These are phyloP conservation scores for Congeria kusceri DNA, from an alignment of 2,888 invertebrate genomes.

Conservation along the genomic window DNA sequence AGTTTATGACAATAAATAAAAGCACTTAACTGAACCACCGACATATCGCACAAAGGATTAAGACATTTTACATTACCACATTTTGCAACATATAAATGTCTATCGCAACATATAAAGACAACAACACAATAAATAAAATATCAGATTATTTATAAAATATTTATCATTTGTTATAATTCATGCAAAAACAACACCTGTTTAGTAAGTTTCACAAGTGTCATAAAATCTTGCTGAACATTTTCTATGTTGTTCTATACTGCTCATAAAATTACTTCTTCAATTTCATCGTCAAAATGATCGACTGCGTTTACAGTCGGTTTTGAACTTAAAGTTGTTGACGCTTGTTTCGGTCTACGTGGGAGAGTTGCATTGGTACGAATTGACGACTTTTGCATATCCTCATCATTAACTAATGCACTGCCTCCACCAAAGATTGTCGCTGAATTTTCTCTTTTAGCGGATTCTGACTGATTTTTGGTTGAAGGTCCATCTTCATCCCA, in stretches of 20 bases:
- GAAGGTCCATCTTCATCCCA: slow-evolving; percentile 71
- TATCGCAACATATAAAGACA: too few species aligned
- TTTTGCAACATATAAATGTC: too few species aligned
- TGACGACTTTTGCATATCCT: slow-evolving; percentile 60
- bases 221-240: not conserved
- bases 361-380: slow-evolving; percentile 56
- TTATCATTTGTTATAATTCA: too few species aligned
- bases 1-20: too few species aligned
- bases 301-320: slow-evolving; percentile 79
- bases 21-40: too few species aligned
- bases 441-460: slow-evolving; percentile 66
- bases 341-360: slow-evolving; percentile 71
- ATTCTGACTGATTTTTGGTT: slow-evolving; percentile 46
- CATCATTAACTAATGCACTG: slow-evolving; percentile 77
- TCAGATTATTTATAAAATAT: too few species aligned
- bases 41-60: too few species aligned
- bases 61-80: too few species aligned
- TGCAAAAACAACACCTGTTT: too few species aligned
- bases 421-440: slow-evolving; percentile 79
- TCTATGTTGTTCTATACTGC: not conserved
- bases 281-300: slow-evolving; percentile 81
- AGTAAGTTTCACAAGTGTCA: too few species aligned
- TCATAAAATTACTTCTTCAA: slow-evolving; percentile 82
- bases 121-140: too few species aligned
- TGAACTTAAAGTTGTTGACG: slow-evolving; percentile 74